These are phyloP conservation scores for Suillia variegata DNA, from an alignment of 2,888 invertebrate genomes.

Conservation along the genomic window DNA sequence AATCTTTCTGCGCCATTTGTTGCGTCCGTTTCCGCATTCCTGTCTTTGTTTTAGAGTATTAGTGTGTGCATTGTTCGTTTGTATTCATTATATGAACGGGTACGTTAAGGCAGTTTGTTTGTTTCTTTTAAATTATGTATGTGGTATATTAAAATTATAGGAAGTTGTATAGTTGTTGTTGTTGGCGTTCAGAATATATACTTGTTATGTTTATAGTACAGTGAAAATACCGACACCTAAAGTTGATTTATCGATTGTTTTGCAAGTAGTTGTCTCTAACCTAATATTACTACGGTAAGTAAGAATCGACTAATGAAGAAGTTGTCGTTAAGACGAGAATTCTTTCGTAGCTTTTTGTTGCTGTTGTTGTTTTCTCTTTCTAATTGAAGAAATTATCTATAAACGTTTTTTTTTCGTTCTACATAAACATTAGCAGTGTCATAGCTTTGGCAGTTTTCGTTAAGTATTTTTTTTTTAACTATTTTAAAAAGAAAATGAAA, in stretches of 20 bases:
- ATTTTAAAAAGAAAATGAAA: constrained; percentile 22
- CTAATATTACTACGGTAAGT: constrained; percentile 12
- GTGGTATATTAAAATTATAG: constrained; percentile 8
- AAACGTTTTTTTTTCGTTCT: constrained; percentile 13
- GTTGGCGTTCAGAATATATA: background rate
- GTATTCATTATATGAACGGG: too few species aligned
- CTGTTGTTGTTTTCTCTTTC: background rate
- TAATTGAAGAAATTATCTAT: background rate
- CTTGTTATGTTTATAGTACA: constrained; percentile 21
- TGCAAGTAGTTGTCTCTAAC: constrained; percentile 47
- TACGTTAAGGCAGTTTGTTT: constrained; percentile 43
- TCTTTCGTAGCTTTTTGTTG: constrained; percentile 39
- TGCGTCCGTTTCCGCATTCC: background rate
- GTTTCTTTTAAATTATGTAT: background rate
- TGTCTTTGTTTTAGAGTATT: constrained; percentile 46
- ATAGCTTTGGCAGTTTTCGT: constrained; percentile 47
- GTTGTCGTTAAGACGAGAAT: constrained; percentile 57
- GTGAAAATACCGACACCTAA: constrained; percentile 44
- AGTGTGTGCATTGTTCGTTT: constrained; percentile 43
- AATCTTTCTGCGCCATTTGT: background rate
- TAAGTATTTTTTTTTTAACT: constrained; percentile 26
- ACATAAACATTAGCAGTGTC: constrained; percentile 32
- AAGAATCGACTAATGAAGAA: constrained; percentile 56
- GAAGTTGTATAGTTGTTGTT: background rate
- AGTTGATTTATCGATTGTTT: background rate